Base-by-base conservation (phyloP, 2,797 vertebrate species). In the Rhinophrynus dorsalis region DNA sequence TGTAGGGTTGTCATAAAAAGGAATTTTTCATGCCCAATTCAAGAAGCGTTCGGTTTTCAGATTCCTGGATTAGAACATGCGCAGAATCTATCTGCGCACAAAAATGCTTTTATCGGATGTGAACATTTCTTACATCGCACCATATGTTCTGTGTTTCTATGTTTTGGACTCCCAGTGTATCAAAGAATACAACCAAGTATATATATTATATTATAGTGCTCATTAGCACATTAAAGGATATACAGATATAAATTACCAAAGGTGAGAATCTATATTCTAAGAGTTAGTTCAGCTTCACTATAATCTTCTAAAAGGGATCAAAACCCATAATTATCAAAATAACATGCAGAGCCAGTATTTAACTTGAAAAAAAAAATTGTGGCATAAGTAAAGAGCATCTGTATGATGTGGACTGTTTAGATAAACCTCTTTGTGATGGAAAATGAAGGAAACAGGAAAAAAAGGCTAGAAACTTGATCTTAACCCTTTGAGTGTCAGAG, bases 151-250 rank as follows among this genome's bases (percentile, higher is more conserved):
- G n/a, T n/a, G n/a, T n/a, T n/a, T n/a, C n/a, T n/a, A n/a, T n/a
- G n/a, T n/a, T n/a, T n/a, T n/a, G n/a, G n/a, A n/a, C n/a, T n/a
- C n/a, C n/a, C n/a, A n/a, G n/a, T n/a, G n/a, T n/a, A n/a, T n/a
- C n/a, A n/a, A n/a, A n/a, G n/a, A n/a, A n/a, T n/a, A n/a, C n/a
- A n/a, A n/a, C n/a, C n/a, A n/a, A n/a, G n/a, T n/a, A n/a, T n/a
- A n/a, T n/a, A n/a, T n/a, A n/a, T n/a, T n/a, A n/a, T n/a, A n/a
- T n/a, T n/a, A n/a, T n/a, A n/a, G n/a, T n/a, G 12, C 20, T 23
- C 8, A 48, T 48, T 48, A 11, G n/a, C 44, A 48, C 44, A 48
- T 48, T 48, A 48, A 48, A 48, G 44, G 12, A 48, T 24, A 20
- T 10, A 23, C 23, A 23, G 18, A 18, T 20, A 48, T 23, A 48